Conservation (phyloP, 2,888 invertebrate species). For the Chymomyza amoena region DNA sequence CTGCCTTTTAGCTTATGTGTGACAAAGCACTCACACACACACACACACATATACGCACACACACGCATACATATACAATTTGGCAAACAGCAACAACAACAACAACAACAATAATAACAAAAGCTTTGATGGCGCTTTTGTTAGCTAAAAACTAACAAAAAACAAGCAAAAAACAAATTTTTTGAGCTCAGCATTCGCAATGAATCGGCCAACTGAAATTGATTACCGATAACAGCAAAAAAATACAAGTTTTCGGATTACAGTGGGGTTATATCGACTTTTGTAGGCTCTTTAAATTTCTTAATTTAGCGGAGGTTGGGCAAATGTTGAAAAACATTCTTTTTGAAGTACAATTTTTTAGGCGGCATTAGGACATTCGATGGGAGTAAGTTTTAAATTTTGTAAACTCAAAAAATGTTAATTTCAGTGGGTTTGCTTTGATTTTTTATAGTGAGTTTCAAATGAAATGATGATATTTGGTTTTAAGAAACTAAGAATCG, state of each 20-base stretch:
- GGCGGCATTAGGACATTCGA: too few species aligned
- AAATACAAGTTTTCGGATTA: neutral
- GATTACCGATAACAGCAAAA: constrained; percentile 69
- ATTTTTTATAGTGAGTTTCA: too few species aligned
- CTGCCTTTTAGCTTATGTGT: constrained; percentile 43
- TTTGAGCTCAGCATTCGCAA: constrained; percentile 17
- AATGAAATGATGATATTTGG: too few species aligned
- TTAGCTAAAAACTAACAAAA: constrained; percentile 1
- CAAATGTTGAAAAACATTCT: too few species aligned
- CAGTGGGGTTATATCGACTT: too few species aligned
- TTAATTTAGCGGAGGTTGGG: too few species aligned
- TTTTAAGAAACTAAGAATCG: too few species aligned
- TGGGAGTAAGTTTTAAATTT: too few species aligned
- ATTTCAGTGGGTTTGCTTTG: too few species aligned
- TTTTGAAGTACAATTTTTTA: too few species aligned
- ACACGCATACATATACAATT: constrained; percentile 30
- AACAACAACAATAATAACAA: neutral
- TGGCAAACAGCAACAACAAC: constrained; percentile 29
- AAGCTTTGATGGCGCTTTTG: constrained; percentile 14
- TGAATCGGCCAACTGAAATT: constrained; percentile 56
- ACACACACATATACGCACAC: neutral
- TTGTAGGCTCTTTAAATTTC: too few species aligned
- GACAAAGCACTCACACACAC: constrained; percentile 11
- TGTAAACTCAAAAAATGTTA: too few species aligned
- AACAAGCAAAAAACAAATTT: constrained; percentile 4